Conservation (phyloP, 1,140 invertebrate genomes). For the Mamestra configurata region DNA sequence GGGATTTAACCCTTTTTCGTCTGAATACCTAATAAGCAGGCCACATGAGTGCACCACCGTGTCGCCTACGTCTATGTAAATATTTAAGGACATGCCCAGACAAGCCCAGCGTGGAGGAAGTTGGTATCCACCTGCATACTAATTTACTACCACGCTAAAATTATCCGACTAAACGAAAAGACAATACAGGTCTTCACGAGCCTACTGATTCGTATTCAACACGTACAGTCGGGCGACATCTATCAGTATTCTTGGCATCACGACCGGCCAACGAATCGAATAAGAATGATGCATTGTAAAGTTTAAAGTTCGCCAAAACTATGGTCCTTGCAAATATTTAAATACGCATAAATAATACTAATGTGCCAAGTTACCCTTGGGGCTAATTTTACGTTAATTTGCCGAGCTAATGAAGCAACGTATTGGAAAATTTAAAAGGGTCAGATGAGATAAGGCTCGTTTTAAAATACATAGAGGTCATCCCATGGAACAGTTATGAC, state of each 20-base stretch:
- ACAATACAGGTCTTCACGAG: constrained; percentile 36
- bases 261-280: constrained; percentile 68
- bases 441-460: constrained; percentile 55
- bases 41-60: constrained; percentile 34
- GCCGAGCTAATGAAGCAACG: constrained; percentile 64
- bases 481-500: constrained; percentile 48
- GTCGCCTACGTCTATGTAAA: constrained; percentile 65
- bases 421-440: constrained; percentile 78
- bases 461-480: constrained; percentile 68
- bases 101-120: constrained; percentile 70
- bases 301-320: constrained; percentile 74
- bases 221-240: constrained; percentile 60
- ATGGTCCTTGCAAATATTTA: constrained; percentile 62
- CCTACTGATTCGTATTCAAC: constrained; percentile 47
- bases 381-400: constrained; percentile 57
- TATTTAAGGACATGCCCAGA: constrained; percentile 73
- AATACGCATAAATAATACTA: constrained; percentile 55
- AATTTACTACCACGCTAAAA: constrained; percentile 71
- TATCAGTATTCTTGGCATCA: constrained; percentile 76
- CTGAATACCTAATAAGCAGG: constrained; percentile 48
- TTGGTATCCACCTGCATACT: constrained; percentile 72
- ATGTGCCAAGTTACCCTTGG: constrained; percentile 43
- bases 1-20: constrained; percentile 36
- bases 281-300: constrained; percentile 81
- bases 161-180: constrained; percentile 64